Base-by-base conservation (phyloP, 1,140 invertebrate species). In the Psix sp. region DNA sequence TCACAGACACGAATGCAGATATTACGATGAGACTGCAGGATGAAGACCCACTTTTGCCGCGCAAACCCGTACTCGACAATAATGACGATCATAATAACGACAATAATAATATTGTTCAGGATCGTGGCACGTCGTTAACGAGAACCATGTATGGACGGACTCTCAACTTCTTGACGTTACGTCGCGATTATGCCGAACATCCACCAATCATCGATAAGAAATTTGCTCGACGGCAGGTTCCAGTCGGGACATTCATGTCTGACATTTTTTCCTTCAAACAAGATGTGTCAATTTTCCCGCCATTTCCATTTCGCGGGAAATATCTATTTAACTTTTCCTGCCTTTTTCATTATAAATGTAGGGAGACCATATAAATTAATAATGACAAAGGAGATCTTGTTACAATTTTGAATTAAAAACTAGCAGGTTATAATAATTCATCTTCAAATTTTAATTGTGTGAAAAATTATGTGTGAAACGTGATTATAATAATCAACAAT, bases 11-110 rank as follows among this genome's bases (percentile, higher is more conserved):
- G 57, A 63, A 56, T 51, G 57, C 36, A 63, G 67, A 71, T 57
- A 56, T 71, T 63, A 43, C 51, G 67, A 56, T 63, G 67, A 63
- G 67, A 57, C 43, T 42, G 67, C 67, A 71, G 57, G 40, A 63
- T 56, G 40, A 16, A 51, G 67, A 57, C 67, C 67, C 67, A 71
- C 67, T 71, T 62, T 71, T 62, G 40, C 39, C n/a, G 21, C 45
- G 57, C 66, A 42, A 42, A 60, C 40, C 36, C 48, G 29, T 63
- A 57, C 38, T 45, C 43, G 15, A 39, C 45, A 52, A 51, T 72
- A 57, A 63, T 72, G 59, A 65, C 68, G 57, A 56, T 52, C 45
- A 39, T 72, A 57, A 63, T 72, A 56, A 65, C 68, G 68, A 72
- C 59, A 63, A 57, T 63, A 72, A 65, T 72, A 72, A 72, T 65